A percentile compares a stretch with the other conserved stretches of the same genome.
Evolutionary conservation across 1,140 invertebrate species (phyloP).

Genomic region (Homarus americanus): DNA sequence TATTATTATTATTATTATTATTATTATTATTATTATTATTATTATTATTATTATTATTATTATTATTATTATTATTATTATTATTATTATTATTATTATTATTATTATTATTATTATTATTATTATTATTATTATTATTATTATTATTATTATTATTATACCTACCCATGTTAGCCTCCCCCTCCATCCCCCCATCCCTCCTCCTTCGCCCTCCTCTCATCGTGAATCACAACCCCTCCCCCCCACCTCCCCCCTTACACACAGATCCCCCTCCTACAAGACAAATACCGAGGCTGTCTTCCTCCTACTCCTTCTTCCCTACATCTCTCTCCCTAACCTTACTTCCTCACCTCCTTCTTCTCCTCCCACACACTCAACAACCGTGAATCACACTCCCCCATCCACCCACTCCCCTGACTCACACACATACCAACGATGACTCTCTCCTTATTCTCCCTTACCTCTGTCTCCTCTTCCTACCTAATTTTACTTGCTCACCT

Average conservation of each 20-base stretch:
- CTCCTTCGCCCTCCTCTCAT: too few relatives aligned
- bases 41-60: constrained; percentile 14
- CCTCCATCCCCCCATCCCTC: too few relatives aligned
- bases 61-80: constrained; percentile 10
- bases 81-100: constrained; percentile 7
- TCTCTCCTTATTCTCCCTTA: not conserved
- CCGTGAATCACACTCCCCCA: not conserved
- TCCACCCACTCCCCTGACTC: not conserved
- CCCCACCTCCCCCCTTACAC: too few relatives aligned
- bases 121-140: too few relatives aligned
- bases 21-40: too few relatives aligned
- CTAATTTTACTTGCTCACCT: not conserved
- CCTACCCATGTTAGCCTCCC: too few relatives aligned
- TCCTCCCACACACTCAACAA: not conserved
- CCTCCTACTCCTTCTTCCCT: not conserved
- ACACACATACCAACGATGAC: too few relatives aligned
- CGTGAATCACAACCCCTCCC: too few relatives aligned
- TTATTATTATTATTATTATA: too few relatives aligned
- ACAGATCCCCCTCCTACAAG: too few relatives aligned
- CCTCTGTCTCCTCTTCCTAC: not conserved
- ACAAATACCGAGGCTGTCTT: not conserved
- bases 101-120: constrained; percentile 1
- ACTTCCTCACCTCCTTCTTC: not conserved
- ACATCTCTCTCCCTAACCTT: not conserved
- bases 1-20: too few relatives aligned